phyloP scores from a whole-genome alignment of 2,113 vertebrate genomes.

The Salvator merianae region DNA sequence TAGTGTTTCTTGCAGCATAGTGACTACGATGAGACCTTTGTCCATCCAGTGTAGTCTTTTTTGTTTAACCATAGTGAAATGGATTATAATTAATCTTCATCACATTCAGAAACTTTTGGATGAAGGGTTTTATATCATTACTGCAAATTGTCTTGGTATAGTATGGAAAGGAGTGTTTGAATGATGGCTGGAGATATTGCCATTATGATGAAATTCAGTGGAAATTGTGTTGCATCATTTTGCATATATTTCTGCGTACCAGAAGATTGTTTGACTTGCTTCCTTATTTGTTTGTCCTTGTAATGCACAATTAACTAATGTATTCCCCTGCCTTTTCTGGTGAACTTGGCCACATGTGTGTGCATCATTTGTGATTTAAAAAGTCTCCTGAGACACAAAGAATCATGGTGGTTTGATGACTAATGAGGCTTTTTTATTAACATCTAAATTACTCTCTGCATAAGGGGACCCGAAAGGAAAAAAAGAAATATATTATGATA shows the following conservation, averaged over 20 bases:
- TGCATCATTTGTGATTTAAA: not conserved
- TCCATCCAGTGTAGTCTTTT: not conserved
- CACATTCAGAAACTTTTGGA: constrained; percentile 2
- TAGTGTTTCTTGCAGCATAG: not conserved
- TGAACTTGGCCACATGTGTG: constrained; percentile 11
- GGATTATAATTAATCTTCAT: not conserved
- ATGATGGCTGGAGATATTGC: not conserved
- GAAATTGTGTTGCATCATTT: not conserved
- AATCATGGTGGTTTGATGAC: constrained; percentile 20
- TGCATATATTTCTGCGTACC: not conserved
- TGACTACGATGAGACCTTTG: not conserved
- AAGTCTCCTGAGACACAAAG: constrained; percentile 15
- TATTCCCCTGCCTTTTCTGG: constrained; percentile 4
- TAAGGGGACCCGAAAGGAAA: constrained; percentile 14
- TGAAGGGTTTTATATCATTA: not conserved
- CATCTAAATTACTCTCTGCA: constrained; percentile 22
- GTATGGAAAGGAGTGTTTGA: constrained; percentile 14
- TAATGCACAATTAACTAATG: constrained; percentile 11
- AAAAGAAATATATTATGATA: not conserved
- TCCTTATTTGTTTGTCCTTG: not conserved
- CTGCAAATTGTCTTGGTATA: not conserved
- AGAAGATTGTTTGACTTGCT: not conserved
- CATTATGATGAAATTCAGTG: constrained; percentile 28
- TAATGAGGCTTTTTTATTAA: constrained; percentile 41
- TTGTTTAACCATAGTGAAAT: not conserved